phyloP scores from a whole-genome alignment of 1,140 invertebrate species.

The Sycophaga agraensis region DNA sequence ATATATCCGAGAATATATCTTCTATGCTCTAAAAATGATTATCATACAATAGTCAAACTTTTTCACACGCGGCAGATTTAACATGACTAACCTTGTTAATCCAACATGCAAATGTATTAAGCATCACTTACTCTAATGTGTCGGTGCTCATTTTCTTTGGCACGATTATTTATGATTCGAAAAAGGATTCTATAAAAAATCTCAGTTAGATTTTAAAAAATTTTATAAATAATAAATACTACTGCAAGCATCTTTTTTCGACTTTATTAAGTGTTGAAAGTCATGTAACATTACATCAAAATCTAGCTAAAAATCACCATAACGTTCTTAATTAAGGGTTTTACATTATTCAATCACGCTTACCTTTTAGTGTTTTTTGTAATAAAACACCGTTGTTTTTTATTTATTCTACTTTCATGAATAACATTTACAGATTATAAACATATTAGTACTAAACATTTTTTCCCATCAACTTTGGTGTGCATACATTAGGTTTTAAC shows the following conservation, averaged over 20 bases:
- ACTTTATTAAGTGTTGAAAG: conserved; percentile 10
- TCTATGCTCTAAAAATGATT: too few species aligned
- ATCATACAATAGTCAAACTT: too few species aligned
- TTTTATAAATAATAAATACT: neutral
- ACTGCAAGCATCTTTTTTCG: conserved; percentile 4
- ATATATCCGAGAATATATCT: too few species aligned
- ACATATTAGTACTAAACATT: conserved; percentile 8
- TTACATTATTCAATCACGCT: neutral
- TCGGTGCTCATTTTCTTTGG: conserved; percentile 37
- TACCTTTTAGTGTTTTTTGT: conserved; percentile 13
- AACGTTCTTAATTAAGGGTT: neutral
- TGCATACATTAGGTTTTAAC: conserved; percentile 3
- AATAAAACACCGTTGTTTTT: neutral
- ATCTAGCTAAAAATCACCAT: conserved; percentile 1
- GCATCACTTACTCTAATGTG: conserved; percentile 56
- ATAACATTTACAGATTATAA: neutral
- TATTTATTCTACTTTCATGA: neutral
- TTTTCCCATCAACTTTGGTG: neutral
- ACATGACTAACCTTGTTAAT: conserved; percentile 40
- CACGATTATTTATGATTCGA: conserved; percentile 3
- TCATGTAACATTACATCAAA: conserved; percentile 8
- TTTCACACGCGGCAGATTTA: conserved; percentile 32
- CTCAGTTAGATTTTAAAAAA: neutral
- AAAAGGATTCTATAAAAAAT: conserved; percentile 3
- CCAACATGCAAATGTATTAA: conserved; percentile 17